Percentiles rank a stretch among this genome's conserved stretches.
Evolutionary conservation across 2,888 invertebrate species (phyloP).

Genomic region (Cantharis nigra): DNA sequence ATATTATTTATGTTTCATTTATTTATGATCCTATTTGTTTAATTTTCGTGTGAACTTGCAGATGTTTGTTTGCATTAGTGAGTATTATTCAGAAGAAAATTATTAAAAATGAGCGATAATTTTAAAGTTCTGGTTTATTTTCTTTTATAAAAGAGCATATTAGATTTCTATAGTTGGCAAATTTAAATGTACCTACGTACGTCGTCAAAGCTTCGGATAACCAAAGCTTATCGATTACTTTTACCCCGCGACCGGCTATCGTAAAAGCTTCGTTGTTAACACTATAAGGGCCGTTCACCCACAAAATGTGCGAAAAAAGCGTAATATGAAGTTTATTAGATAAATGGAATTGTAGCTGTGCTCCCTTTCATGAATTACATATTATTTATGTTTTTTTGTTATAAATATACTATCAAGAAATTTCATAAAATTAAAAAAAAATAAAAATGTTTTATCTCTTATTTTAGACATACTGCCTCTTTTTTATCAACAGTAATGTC

Average conservation of each 20-base stretch:
- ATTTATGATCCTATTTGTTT: neutral
- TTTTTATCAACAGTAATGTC: too few relatives aligned
- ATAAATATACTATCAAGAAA: too few relatives aligned
- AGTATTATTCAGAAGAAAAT: neutral
- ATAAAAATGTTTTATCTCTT: too few relatives aligned
- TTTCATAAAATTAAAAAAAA: too few relatives aligned
- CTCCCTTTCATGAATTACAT: neutral
- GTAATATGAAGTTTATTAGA: neutral
- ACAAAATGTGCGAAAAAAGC: neutral
- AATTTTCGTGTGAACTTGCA: neutral
- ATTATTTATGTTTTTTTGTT: neutral
- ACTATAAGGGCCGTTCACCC: slow-evolving; percentile 4
- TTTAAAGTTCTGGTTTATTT: neutral
- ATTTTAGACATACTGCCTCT: too few relatives aligned
- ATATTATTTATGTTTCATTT: neutral
- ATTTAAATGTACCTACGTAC: slow-evolving; percentile 3
- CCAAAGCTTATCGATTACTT: slow-evolving; percentile 7
- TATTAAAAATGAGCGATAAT: neutral
- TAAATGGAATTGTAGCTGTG: neutral
- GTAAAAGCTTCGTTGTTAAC: slow-evolving; percentile 11
- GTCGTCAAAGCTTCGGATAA: slow-evolving; percentile 2
- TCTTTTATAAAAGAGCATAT: neutral
- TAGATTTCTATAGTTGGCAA: neutral
- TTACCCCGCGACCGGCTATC: slow-evolving; percentile 1
- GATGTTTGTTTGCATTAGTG: neutral